phyloP scores from a whole-genome alignment of 2,888 invertebrate species.

The Subacronicta megacephala region DNA sequence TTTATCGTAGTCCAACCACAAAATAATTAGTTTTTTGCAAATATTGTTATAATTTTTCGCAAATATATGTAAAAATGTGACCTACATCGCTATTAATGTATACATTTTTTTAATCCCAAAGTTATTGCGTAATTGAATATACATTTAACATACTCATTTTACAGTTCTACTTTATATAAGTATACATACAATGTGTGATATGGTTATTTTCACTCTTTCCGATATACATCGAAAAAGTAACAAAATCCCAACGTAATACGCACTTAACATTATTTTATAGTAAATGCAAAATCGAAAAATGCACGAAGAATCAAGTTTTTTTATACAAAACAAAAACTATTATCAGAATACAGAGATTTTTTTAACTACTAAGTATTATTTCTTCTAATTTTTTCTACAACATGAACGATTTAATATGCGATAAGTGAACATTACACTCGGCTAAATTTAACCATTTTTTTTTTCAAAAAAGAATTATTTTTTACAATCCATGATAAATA shows the following conservation, averaged over 20 bases:
- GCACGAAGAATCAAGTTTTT: slow-evolving; percentile 55
- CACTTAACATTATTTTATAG: slow-evolving; percentile 53
- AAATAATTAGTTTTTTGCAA: slow-evolving; percentile 8
- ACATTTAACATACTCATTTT: slow-evolving; percentile 73
- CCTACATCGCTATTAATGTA: slow-evolving; percentile 52
- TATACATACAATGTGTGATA: slow-evolving; percentile 86
- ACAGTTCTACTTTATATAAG: slow-evolving; percentile 73
- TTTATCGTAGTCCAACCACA: slow-evolving; percentile 35
- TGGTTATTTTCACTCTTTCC: slow-evolving; percentile 81
- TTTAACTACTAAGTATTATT: slow-evolving; percentile 74
- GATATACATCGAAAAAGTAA: slow-evolving; percentile 52
- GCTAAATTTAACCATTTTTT: slow-evolving; percentile 71
- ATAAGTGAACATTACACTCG: slow-evolving; percentile 79
- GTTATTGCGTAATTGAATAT: slow-evolving; percentile 72
- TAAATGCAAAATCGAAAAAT: slow-evolving; percentile 68
- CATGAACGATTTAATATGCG: slow-evolving; percentile 86
- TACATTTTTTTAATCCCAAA: slow-evolving; percentile 56
- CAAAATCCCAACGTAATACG: slow-evolving; percentile 44
- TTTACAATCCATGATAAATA: slow-evolving; percentile 84
- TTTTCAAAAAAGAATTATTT: slow-evolving; percentile 72
- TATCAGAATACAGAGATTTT: slow-evolving; percentile 57
- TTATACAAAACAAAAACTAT: slow-evolving; percentile 40
- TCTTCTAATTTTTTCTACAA: slow-evolving; percentile 81
- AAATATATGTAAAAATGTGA: slow-evolving; percentile 48
- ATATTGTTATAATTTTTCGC: slow-evolving; percentile 19